Base-by-base conservation (phyloP, 2,797 vertebrate genomes). In the Podargus strigoides region DNA sequence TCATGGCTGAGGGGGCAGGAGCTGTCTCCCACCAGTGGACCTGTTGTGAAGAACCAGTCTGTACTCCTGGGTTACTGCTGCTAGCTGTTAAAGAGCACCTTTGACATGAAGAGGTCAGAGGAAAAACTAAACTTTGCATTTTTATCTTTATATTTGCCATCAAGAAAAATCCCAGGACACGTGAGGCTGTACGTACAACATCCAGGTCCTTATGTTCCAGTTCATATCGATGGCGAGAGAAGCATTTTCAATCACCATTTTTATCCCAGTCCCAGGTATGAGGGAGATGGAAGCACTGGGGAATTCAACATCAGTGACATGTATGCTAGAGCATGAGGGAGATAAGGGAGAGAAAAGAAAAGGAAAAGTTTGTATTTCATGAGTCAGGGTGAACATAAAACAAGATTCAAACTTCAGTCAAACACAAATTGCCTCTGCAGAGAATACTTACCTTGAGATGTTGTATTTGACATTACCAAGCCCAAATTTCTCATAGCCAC, bases 381-480 rank as follows among this genome's bases (percentile, higher is more conserved):
- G 8, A 80, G 44, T 60, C 37, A 68, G 24, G 5, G 19, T 60
- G 42, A 91, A 82, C 17, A 63, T 16, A 83, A 90, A 89, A 50
- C 14, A 80, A 83, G 41, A 73, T 50, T 68, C 27, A 84, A 68
- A 60, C 70, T 91, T 81, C 53, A 72, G 44, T 72, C 74, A 83
- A 76, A 50, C 46, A 56, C 19, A 49, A 64, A 55, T 52, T 72
- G 2, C 10, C 23, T 6, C 26, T 2, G 5, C 69, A 64, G 9
- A 74, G 15, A 91, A 80, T n/a, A 66, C 89, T 96, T 95, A 97
- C 98, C 92, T 96, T 79, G 97, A 97, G 78, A 98, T 96, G 63
- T 96, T 97, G 81, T 98, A 98, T 82, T 97, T 95, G 39, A 97
- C 79, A 18, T 97, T 96, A 37, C 96, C 94, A 79, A 97, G 95